These are phyloP conservation scores for Ferdinandea cuprea DNA, from an alignment of 2,888 invertebrate species.

Conservation along the genomic window DNA sequence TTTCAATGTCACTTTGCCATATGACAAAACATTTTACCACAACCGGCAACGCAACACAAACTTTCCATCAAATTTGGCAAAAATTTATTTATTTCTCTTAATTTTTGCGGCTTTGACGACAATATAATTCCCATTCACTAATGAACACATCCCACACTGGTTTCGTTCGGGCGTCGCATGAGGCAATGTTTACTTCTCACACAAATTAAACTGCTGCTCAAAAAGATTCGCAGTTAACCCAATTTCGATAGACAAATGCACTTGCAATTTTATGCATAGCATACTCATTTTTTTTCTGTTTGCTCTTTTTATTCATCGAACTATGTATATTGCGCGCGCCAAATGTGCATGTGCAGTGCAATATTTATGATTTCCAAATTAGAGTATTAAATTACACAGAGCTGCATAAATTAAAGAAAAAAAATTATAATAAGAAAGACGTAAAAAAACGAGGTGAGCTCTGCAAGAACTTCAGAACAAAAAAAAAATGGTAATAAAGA, in stretches of 20 bases:
- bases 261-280: slow-evolving; percentile 22
- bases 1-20: not conserved
- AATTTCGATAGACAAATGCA: slow-evolving; percentile 27
- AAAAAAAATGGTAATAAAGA: slow-evolving; percentile 2
- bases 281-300: slow-evolving; percentile 2
- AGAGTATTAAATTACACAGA: slow-evolving; percentile 27
- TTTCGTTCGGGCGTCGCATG: not conserved
- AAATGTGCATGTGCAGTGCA: slow-evolving; percentile 7
- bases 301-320: slow-evolving; percentile 9
- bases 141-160: slow-evolving; percentile 2
- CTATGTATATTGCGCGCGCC: not conserved
- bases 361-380: slow-evolving; percentile 33
- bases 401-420: slow-evolving; percentile 4
- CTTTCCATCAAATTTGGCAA: not conserved
- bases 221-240: slow-evolving; percentile 25
- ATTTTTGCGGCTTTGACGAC: not conserved
- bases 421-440: no score
- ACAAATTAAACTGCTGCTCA: not conserved
- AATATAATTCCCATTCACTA: not conserved
- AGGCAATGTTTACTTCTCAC: not conserved
- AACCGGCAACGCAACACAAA: no score
- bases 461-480: slow-evolving; percentile 20
- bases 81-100: not conserved
- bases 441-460: slow-evolving; percentile 13
- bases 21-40: not conserved